These are phyloP conservation scores for Himalopsyche tibetana DNA, from an alignment of 2,888 invertebrate genomes.

Conservation along the genomic window DNA sequence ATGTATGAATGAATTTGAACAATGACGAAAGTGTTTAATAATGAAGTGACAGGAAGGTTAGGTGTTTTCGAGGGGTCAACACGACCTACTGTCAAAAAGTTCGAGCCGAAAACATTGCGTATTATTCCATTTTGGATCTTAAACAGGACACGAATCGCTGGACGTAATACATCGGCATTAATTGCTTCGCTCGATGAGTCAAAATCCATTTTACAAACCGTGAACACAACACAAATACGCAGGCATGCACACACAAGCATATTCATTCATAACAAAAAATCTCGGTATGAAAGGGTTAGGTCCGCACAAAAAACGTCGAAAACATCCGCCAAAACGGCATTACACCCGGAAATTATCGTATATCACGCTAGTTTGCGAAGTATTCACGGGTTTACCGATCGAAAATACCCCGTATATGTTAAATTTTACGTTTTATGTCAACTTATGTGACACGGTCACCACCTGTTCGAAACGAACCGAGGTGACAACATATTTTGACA, in stretches of 20 bases:
- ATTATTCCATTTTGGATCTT: conserved; percentile 9
- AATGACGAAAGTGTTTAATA: conserved; percentile 28
- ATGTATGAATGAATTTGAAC: conserved; percentile 35
- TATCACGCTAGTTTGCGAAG: conserved; percentile 6
- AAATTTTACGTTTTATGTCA: conserved; percentile 59
- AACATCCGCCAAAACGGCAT: conserved; percentile 1
- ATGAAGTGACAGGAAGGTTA: conserved; percentile 57
- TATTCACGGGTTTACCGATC: not conserved
- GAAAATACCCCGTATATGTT: conserved; percentile 12
- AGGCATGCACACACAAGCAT: conserved; percentile 51
- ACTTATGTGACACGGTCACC: conserved; percentile 69
- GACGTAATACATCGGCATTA: conserved; percentile 55
- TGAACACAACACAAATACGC: conserved; percentile 47
- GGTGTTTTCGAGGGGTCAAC: conserved; percentile 45
- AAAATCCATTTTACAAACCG: conserved; percentile 55
- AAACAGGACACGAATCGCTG: conserved; percentile 48
- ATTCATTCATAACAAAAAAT: conserved; percentile 61
- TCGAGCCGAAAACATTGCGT: conserved; percentile 47
- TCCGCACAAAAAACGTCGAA: conserved; percentile 35
- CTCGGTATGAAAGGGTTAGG: conserved; percentile 48
- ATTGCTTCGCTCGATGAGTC: conserved; percentile 53
- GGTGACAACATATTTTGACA: conserved; percentile 66
- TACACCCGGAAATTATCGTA: conserved; percentile 36
- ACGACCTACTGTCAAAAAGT: conserved; percentile 51
- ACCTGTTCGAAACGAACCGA: conserved; percentile 76